Evolutionary conservation across 2,888 invertebrate species (phyloP), one percentile per base, ranked within the genome.

Genomic region (Hyalella azteca): DNA sequence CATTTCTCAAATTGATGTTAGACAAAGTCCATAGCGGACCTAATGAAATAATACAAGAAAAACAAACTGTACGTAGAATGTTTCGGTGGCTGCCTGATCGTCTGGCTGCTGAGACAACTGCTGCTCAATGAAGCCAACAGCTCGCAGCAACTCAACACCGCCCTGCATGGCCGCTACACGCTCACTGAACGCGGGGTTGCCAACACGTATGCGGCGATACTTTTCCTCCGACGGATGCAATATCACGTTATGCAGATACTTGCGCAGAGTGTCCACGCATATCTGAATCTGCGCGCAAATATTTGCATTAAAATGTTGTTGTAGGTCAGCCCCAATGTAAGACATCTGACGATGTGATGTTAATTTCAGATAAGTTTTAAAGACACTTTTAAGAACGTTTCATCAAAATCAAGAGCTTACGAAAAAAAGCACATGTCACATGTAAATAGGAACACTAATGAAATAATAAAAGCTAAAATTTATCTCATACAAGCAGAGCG

Each of bases 221-320:
- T 98, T 98, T 81, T 93, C 93, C 86, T 97, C 96, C 0, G 91
- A 91, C 0, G 96, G 96, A 88, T 95, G 91, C 66, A 92, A 91
- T 2, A 95, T 90, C 59, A 98, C 93, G 87, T 98, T 98, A 86
- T 95, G 94, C 85, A 98, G 88, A 89, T 97, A 97, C 88, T 95
- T 95, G 86, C 92, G 91, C 15, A 98, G 88, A 3, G 94, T 95
- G 85, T 95, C 94, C 15, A 96, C 91, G 87, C 97, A 96, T 1
- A 91, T 90, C 73, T 92, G 92, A 19, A 96, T 91, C 93, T 92
- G 86, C n/a, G 54, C 5, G 26, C 9, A 13, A 11, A 22, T 2
- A n/a, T n/a, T n/a, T n/a, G n/a, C n/a, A n/a, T n/a, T n/a, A n/a
- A n/a, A n/a, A n/a, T n/a, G n/a, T n/a, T n/a, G n/a, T n/a, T n/a